A percentile compares a stretch with the other conserved stretches of the same genome.
Conservation (phyloP, 2,797 vertebrate species). For the Phalloptychus januarius region DNA sequence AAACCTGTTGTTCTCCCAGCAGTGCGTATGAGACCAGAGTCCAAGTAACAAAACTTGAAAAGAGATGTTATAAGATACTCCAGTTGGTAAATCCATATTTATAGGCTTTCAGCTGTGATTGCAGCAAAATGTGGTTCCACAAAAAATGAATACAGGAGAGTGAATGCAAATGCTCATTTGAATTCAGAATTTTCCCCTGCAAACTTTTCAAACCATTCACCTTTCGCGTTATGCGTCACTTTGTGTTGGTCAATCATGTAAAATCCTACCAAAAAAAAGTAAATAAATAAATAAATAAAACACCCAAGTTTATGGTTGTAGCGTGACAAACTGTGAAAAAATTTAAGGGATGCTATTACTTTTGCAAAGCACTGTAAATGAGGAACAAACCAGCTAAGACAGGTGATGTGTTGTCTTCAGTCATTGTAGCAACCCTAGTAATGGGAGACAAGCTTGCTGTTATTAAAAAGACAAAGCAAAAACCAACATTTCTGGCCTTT, state of each 20-base stretch:
- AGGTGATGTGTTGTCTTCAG: slow-evolving; percentile 26
- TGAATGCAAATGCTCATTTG: not conserved
- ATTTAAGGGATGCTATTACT: not conserved
- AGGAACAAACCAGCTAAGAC: slow-evolving; percentile 34
- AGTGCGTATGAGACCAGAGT: not conserved
- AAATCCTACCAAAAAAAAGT: not conserved
- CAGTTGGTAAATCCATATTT: not conserved
- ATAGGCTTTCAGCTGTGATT: not conserved
- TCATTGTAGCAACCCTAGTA: slow-evolving; percentile 19
- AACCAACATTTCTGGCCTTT: not conserved
- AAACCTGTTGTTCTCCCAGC: not conserved
- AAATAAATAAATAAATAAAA: too few relatives aligned
- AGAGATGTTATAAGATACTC: not conserved
- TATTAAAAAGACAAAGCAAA: slow-evolving; percentile 8
- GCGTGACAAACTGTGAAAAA: not conserved
- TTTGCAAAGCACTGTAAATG: not conserved
- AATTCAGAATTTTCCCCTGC: not conserved
- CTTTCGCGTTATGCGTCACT: not conserved
- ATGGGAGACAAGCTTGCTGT: slow-evolving; percentile 24
- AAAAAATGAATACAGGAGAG: not conserved
- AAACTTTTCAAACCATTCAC: not conserved
- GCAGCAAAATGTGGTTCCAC: not conserved
- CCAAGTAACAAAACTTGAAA: not conserved
- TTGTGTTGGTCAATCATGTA: not conserved
- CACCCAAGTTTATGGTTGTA: not conserved